Percentiles rank a stretch among this genome's conserved stretches.
phyloP scores from a whole-genome alignment of 2,797 vertebrate species.

The Lophotriccus pileatus region DNA sequence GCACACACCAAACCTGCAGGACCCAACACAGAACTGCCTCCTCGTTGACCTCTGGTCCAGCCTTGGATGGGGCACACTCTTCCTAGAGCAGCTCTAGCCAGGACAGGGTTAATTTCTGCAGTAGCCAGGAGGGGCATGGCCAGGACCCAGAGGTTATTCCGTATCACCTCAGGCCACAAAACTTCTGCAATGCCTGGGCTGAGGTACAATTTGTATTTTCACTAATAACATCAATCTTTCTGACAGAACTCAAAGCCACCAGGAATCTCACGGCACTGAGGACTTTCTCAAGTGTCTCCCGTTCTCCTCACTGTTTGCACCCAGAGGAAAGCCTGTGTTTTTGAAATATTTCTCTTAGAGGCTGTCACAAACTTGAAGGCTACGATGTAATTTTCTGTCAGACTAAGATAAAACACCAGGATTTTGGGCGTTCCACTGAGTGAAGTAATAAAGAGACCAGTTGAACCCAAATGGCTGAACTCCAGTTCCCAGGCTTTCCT shows the following conservation, averaged over 20 bases:
- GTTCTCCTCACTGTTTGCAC: not conserved
- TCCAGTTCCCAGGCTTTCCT: not conserved
- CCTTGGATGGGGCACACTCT: not conserved
- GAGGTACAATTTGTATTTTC: not conserved
- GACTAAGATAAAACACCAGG: not conserved
- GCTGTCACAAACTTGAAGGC: not conserved
- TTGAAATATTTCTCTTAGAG: not conserved
- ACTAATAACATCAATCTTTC: not conserved
- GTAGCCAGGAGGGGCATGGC: not conserved
- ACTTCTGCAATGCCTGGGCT: not conserved
- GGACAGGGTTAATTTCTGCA: not conserved
- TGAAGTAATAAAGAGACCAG: not conserved
- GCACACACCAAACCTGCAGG: not conserved
- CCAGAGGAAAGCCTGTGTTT: not conserved
- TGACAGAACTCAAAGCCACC: not conserved
- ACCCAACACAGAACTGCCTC: not conserved
- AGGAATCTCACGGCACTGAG: not conserved
- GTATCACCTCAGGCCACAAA: not conserved
- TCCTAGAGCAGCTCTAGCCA: not conserved
- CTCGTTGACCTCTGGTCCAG: not conserved
- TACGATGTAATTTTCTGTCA: not conserved
- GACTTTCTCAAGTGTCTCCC: not conserved
- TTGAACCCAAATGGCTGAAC: not conserved
- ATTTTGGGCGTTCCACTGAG: not conserved
- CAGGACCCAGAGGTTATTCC: not conserved